phyloP scores from a whole-genome alignment of 2,797 vertebrate species.

The Luscinia megarhynchos region DNA sequence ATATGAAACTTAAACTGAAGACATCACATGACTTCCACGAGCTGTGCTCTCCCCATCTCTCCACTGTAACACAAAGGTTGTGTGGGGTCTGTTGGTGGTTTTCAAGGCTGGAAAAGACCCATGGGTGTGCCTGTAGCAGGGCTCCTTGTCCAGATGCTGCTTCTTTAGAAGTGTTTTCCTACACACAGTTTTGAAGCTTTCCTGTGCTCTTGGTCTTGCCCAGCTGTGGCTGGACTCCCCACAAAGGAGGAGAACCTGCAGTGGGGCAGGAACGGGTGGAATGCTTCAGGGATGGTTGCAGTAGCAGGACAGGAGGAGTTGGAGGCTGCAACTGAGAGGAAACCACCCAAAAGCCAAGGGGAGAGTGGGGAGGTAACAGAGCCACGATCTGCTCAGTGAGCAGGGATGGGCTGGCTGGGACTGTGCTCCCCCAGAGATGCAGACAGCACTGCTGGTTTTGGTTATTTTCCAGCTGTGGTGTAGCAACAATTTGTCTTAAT shows the following conservation, averaged over 20 bases:
- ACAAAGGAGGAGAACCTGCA: neutral
- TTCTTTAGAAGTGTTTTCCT: neutral
- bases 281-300: neutral
- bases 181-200: neutral
- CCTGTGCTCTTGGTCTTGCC: rapidly evolving
- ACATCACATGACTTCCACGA: rapidly evolving
- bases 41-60: neutral
- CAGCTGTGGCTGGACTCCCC: neutral
- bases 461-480: neutral
- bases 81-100: neutral
- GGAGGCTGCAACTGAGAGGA: rapidly evolving
- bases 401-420: neutral
- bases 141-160: neutral
- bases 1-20: too few relatives aligned
- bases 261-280: neutral
- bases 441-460: slow-evolving; percentile 12
- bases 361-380: neutral
- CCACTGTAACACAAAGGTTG: neutral
- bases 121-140: neutral
- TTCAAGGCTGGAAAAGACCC: neutral
- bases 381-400: rapidly evolving
- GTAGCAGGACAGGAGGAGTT: neutral
- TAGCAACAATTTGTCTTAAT: slow-evolving; percentile 4
- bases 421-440: slow-evolving; percentile 33
- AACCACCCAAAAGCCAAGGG: neutral